Conservation (phyloP, 1,140 invertebrate genomes). For the Atta texana region DNA sequence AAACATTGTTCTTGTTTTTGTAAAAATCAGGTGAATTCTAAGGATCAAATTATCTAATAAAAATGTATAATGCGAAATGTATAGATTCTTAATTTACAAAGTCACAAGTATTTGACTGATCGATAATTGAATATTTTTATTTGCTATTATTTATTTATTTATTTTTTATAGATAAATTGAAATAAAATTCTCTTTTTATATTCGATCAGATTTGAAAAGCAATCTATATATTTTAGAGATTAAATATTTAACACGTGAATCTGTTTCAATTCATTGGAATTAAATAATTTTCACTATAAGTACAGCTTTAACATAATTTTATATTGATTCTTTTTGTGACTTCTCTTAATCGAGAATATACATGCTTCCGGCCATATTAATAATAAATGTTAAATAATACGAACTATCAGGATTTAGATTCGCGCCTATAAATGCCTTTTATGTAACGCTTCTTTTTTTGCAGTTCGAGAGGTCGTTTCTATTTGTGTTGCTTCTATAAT, state of each 20-base stretch:
- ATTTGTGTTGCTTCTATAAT: neutral
- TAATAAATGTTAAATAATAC: conserved; percentile 6
- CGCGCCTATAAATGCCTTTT: neutral
- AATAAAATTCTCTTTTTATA: neutral
- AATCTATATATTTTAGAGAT: neutral
- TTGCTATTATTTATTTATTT: neutral
- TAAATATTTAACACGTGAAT: neutral
- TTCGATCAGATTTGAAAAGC: neutral
- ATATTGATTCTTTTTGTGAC: neutral
- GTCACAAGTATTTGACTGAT: neutral
- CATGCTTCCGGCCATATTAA: neutral
- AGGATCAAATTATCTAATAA: neutral
- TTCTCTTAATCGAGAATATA: neutral
- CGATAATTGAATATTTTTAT: neutral
- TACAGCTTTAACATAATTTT: neutral
- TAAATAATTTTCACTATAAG: neutral
- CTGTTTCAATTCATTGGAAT: neutral
- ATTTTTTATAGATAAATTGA: conserved; percentile 8
- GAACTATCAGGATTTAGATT: neutral
- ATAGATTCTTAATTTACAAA: neutral
- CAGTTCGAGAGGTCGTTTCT: neutral
- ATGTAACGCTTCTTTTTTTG: neutral
- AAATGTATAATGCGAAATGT: neutral
- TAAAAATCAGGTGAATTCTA: neutral
- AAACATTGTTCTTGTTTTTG: neutral